Evolutionary conservation across 2,113 vertebrate genomes (phyloP).

Genomic region (Cyprinodon brontotheroides): DNA sequence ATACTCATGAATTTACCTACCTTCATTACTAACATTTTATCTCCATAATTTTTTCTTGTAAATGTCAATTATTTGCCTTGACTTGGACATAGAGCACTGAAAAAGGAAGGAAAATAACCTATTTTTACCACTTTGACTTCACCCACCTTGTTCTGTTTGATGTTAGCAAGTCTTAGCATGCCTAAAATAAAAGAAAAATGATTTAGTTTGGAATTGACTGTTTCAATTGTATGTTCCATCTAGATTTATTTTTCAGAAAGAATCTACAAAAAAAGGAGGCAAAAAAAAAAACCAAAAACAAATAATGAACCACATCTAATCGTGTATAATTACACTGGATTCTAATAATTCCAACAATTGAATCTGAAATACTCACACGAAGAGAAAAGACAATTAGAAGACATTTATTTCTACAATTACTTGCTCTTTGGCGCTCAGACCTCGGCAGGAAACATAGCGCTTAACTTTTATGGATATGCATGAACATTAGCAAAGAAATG

Average conservation of each 20-base stretch:
- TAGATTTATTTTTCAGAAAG: slow-evolving; percentile 34
- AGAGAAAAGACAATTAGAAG: too few species aligned
- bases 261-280: not conserved
- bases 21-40: slow-evolving; percentile 1
- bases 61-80: slow-evolving; percentile 44
- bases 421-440: too few species aligned
- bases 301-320: not conserved
- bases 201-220: slow-evolving; percentile 16
- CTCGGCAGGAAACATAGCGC: too few species aligned
- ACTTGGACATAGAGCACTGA: slow-evolving; percentile 30
- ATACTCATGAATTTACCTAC: not conserved
- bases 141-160: slow-evolving; percentile 15
- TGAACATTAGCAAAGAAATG: too few species aligned
- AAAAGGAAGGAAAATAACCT: slow-evolving; percentile 1
- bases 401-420: too few species aligned
- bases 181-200: slow-evolving; percentile 15
- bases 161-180: slow-evolving; percentile 59
- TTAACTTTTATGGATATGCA: too few species aligned
- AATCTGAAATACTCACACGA: too few species aligned
- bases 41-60: slow-evolving; percentile 35
- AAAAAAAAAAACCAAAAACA: not conserved
- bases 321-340: not conserved
- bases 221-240: slow-evolving; percentile 22
- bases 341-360: not conserved
- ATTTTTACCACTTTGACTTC: slow-evolving; percentile 7